Conservation (phyloP, 2,113 vertebrate genomes). For the Sigmodon hispidus region DNA sequence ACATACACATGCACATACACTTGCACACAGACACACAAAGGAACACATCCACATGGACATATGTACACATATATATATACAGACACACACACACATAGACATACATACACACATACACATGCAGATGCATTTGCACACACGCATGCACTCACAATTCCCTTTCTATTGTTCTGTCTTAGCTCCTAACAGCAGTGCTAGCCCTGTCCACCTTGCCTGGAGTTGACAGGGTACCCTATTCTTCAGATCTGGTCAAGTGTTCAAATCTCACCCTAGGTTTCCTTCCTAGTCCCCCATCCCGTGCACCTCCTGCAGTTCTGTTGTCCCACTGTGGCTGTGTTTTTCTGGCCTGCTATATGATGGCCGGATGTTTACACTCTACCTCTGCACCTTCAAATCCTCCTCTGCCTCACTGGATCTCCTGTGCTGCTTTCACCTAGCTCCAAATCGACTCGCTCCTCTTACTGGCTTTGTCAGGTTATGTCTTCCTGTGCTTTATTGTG, state of each 20-base stretch:
- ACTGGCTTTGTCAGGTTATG: neutral
- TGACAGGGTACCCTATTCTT: neutral
- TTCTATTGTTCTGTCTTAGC: neutral
- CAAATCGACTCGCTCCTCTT: neutral
- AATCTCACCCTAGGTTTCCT: neutral
- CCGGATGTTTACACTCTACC: neutral
- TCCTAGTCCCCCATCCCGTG: neutral
- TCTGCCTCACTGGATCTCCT: neutral
- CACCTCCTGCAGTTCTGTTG: neutral
- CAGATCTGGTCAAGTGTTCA: neutral
- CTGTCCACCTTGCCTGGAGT: neutral
- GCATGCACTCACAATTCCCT: neutral
- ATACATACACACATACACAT: too few species aligned
- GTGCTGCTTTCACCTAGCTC: fast-evolving
- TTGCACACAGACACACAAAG: neutral
- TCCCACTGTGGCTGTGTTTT: neutral
- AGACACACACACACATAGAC: neutral
- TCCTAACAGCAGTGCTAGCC: neutral
- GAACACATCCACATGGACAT: too few species aligned
- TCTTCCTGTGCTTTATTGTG: neutral
- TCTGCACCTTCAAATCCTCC: neutral
- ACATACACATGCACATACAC: neutral
- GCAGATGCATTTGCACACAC: too few species aligned
- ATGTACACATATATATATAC: neutral
- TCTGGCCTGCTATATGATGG: neutral